phyloP scores from a whole-genome alignment of 2,113 vertebrate species.

The Melanotaenia duboulayi region DNA sequence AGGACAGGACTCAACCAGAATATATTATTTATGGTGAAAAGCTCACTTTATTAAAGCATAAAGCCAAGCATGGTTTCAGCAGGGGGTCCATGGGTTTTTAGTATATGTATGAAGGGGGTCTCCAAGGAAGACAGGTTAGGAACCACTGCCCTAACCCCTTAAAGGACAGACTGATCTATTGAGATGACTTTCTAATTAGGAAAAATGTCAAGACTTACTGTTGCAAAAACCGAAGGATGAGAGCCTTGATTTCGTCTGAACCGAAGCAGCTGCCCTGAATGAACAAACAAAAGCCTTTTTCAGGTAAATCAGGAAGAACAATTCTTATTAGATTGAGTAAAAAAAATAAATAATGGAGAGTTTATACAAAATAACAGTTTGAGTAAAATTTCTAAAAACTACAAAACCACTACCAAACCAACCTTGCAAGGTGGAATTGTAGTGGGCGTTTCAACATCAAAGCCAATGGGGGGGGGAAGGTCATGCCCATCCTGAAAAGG shows the following conservation, averaged over 20 bases:
- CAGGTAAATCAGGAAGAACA: neutral
- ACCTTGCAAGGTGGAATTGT: conserved; percentile 90
- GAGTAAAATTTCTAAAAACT: neutral
- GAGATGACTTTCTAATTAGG: neutral
- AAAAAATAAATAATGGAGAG: neutral
- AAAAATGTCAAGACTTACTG: conserved; percentile 84
- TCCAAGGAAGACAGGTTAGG: no score
- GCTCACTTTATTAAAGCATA: no score
- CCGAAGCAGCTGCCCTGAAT: conserved; percentile 89
- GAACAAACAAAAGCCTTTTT: conserved; percentile 1
- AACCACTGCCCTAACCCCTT: no score
- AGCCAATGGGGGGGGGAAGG: conserved; percentile 89
- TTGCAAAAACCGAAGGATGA: conserved; percentile 87
- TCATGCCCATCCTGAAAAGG: conserved; percentile 87
- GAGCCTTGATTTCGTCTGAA: conserved; percentile 86
- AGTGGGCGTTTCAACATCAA: conserved; percentile 89
- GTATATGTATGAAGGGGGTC: no score
- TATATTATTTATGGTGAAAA: no score
- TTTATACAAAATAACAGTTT: neutral
- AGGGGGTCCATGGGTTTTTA: no score
- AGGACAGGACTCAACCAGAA: no score
- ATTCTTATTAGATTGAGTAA: neutral
- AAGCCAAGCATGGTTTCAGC: no score
- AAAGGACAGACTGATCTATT: neutral
- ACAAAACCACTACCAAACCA: neutral